Conservation (phyloP, 2,888 invertebrate species). For the Acheta domesticus region DNA sequence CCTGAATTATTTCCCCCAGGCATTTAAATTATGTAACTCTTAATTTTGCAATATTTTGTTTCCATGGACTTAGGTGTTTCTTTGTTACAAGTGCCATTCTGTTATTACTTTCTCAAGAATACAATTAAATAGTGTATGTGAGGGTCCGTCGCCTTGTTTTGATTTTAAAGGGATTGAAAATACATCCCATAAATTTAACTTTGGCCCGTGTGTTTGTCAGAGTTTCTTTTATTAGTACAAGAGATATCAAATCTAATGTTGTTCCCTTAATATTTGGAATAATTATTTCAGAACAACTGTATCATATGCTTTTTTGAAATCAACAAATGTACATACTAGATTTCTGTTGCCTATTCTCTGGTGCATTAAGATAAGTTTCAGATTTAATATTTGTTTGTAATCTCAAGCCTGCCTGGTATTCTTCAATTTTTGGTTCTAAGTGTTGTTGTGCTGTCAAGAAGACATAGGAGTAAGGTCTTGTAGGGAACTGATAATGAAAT, state of each 20-base stretch:
- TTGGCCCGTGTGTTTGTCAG: no score
- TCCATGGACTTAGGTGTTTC: no score
- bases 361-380: neutral
- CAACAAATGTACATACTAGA: neutral
- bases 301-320: no score
- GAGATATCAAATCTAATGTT: neutral
- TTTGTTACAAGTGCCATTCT: slow-evolving; percentile 12
- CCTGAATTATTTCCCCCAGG: no score
- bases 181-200: no score
- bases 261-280: neutral
- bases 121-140: slow-evolving; percentile 19
- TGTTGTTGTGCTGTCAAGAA: neutral
- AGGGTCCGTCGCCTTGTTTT: no score
- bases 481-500: slow-evolving; percentile 26
- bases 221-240: slow-evolving; percentile 4
- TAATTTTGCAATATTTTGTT: no score
- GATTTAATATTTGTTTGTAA: neutral
- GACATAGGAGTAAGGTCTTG: no score
- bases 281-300: neutral
- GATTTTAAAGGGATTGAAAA: no score
- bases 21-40: no score
- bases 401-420: slow-evolving; percentile 22
- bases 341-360: neutral
- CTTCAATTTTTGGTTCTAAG: slow-evolving; percentile 11
- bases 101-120: slow-evolving; percentile 21